Conservation (phyloP, 2,888 invertebrate species). For the Boloria euphrosyne region DNA sequence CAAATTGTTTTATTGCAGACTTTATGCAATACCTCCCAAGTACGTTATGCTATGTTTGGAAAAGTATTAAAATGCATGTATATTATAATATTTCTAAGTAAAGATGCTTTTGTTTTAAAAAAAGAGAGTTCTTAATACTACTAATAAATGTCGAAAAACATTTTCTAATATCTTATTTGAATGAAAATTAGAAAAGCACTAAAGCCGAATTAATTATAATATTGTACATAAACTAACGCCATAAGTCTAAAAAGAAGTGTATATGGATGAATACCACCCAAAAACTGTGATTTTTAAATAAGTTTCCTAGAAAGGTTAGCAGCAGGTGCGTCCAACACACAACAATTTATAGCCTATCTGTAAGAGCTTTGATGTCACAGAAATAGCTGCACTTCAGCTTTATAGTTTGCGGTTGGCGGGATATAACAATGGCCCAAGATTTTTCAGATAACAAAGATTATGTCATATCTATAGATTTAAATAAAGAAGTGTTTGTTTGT, state of each 20-base stretch:
- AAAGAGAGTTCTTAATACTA: no score
- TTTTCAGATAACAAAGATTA: slow-evolving; percentile 3
- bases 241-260: background rate
- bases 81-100: no score
- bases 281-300: slow-evolving; percentile 35
- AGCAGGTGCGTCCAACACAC: slow-evolving; percentile 56
- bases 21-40: slow-evolving; percentile 13
- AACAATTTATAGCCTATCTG: slow-evolving; percentile 44
- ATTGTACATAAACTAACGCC: background rate
- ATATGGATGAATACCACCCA: slow-evolving; percentile 27
- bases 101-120: no score
- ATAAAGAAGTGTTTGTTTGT: no score
- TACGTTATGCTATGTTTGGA: no score
- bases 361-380: slow-evolving; percentile 47
- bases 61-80: no score
- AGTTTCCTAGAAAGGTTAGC: slow-evolving; percentile 53
- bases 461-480: background rate
- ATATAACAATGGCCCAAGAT: slow-evolving; percentile 19
- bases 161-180: no score
- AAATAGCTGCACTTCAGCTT: slow-evolving; percentile 43
- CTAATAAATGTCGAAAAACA: no score
- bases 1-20: background rate
- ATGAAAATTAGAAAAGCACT: no score
- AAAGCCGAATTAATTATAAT: no score
- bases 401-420: slow-evolving; percentile 37